Evolutionary conservation across 1,140 invertebrate genomes (phyloP).

Genomic region (Macrocentrus cingulum): DNA sequence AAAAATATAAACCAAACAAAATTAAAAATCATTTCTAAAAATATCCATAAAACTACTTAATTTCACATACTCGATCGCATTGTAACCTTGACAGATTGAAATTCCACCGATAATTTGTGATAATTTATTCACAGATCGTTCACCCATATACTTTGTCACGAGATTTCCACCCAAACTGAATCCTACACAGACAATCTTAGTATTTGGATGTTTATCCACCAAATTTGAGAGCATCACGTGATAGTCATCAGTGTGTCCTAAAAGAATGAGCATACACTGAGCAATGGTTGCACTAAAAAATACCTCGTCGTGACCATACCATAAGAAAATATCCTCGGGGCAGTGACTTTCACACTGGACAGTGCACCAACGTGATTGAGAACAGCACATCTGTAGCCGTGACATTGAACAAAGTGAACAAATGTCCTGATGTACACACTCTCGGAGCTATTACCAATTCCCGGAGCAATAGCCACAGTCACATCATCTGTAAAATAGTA

Average conservation of each 20-base stretch:
- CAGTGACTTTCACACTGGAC: conserved; percentile 79
- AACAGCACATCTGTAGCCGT: conserved; percentile 89
- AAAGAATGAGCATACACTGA: not conserved
- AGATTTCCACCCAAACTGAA: conserved; percentile 91
- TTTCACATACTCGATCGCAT: conserved; percentile 78
- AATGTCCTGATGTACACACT: conserved; percentile 91
- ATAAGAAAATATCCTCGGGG: conserved; percentile 87
- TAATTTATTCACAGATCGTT: conserved; percentile 65
- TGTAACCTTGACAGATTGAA: conserved; percentile 90
- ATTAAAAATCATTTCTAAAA: not conserved
- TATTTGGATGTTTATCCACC: conserved; percentile 70
- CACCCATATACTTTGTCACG: conserved; percentile 86
- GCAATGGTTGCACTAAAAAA: not conserved
- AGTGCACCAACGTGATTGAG: conserved; percentile 92
- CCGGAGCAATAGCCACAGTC: conserved; percentile 87
- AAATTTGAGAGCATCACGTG: conserved; percentile 77
- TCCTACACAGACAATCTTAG: conserved; percentile 79
- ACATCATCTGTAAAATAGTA: conserved; percentile 72
- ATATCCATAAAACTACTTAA: not conserved
- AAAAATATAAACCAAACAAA: conserved; percentile 30
- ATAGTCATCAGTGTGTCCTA: conserved; percentile 85
- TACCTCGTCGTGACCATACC: conserved; percentile 63
- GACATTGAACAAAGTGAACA: conserved; percentile 84
- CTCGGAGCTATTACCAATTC: conserved; percentile 91
- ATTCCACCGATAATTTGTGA: conserved; percentile 80